These are phyloP conservation scores for Pagetopsis macropterus DNA, from an alignment of 2,797 vertebrate genomes.

Conservation along the genomic window DNA sequence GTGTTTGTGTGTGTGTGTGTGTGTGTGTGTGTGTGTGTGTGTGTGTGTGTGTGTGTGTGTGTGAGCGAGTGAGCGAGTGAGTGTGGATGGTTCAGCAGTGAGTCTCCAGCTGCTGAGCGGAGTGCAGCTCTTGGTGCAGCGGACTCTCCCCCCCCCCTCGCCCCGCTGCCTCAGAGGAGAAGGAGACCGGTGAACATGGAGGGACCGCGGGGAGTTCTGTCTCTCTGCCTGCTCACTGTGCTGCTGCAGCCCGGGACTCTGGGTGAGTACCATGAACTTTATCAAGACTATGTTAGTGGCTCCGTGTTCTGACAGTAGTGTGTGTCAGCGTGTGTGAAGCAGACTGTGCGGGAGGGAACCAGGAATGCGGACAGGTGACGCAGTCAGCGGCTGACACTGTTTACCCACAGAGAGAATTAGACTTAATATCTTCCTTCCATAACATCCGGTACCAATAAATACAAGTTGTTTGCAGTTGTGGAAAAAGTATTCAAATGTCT, in stretches of 20 bases:
- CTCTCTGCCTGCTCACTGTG: constrained; percentile 10
- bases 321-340: accelerated
- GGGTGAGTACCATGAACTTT: constrained; percentile 52
- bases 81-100: constrained; percentile 53
- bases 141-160: background rate
- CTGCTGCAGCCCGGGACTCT: constrained; percentile 50
- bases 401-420: background rate
- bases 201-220: constrained; percentile 26
- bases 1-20: background rate
- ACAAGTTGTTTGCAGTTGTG: background rate
- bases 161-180: constrained; percentile 36
- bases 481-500: too few relatives aligned
- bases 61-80: background rate
- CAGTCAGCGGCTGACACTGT: constrained; percentile 21
- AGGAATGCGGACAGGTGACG: constrained; percentile 73
- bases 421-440: background rate
- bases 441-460: background rate
- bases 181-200: constrained; percentile 62
- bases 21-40: constrained; percentile 21
- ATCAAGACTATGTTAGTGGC: background rate
- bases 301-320: background rate
- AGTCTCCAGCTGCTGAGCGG: constrained; percentile 68
- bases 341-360: background rate
- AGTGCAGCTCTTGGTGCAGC: constrained; percentile 39
- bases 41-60: constrained; percentile 37